Percentiles rank a stretch among this genome's conserved stretches.
These are phyloP conservation scores for Nezara viridula DNA, from an alignment of 2,888 invertebrate genomes.

Conservation along the genomic window DNA sequence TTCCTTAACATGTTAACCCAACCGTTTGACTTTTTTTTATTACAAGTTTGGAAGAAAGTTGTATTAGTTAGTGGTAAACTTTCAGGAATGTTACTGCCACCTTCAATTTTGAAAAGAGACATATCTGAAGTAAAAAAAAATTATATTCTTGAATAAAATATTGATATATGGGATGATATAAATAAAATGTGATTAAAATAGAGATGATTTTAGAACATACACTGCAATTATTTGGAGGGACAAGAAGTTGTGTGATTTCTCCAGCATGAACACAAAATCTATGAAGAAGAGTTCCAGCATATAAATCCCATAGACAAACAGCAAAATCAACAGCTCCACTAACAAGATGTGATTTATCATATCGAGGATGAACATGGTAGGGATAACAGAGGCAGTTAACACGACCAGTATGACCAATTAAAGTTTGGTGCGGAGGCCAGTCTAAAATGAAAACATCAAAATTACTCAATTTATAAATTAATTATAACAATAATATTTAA, in stretches of 20 bases:
- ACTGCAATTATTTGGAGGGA: conserved; percentile 93
- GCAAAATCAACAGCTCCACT: conserved; percentile 99
- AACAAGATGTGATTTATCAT: conserved; percentile 89
- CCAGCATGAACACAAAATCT: conserved; percentile 98
- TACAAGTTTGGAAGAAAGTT: too few relatives aligned
- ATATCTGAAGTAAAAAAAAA: too few relatives aligned
- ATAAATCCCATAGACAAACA: conserved; percentile 96
- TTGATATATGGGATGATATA: too few relatives aligned
- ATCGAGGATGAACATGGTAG: conserved; percentile 89
- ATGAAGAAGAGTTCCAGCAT: conserved; percentile 89
- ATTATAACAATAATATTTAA: neutral
- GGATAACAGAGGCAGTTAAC: conserved; percentile 97
- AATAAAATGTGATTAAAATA: neutral
- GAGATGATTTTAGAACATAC: conserved; percentile 71
- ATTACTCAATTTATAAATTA: neutral
- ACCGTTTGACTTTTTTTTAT: too few relatives aligned
- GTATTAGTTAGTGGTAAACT: too few relatives aligned
- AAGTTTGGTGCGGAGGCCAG: conserved; percentile 90
- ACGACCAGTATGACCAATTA: conserved; percentile 91
- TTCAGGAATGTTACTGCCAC: too few relatives aligned
- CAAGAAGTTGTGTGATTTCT: conserved; percentile 93
- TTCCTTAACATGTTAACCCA: too few relatives aligned
- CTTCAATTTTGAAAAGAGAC: too few relatives aligned
- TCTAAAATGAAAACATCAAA: conserved; percentile 71
- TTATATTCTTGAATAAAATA: too few relatives aligned